Conservation (phyloP, 2,113 vertebrate genomes). For the Leuciscus idus region DNA sequence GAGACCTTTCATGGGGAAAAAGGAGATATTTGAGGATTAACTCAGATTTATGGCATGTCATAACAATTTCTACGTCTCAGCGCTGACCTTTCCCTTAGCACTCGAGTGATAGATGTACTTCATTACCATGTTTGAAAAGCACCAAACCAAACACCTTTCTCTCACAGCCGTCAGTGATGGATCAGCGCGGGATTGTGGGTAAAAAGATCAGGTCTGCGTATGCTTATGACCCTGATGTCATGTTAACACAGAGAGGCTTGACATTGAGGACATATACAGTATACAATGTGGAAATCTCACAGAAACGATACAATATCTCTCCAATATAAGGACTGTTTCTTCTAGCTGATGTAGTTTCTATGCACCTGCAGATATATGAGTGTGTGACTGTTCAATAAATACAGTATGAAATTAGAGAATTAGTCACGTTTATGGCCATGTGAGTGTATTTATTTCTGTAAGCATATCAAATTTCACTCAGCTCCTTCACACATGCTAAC, state of each 20-base stretch:
- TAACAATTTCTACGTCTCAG: constrained; percentile 77
- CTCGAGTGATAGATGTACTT: constrained; percentile 82
- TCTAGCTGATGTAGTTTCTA: neutral
- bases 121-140: constrained; percentile 82
- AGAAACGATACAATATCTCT: neutral
- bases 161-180: constrained; percentile 78
- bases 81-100: constrained; percentile 80
- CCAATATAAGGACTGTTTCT: neutral
- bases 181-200: constrained; percentile 71
- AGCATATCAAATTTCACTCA: neutral
- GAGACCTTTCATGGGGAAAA: constrained; percentile 69
- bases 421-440: neutral
- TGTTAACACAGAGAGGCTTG: constrained; percentile 37
- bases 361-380: neutral
- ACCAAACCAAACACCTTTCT: constrained; percentile 75
- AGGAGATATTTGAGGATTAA: constrained; percentile 82
- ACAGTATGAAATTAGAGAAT: neutral
- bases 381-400: neutral
- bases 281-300: neutral
- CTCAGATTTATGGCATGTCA: constrained; percentile 85
- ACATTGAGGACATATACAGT: neutral
- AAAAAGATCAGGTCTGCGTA: constrained; percentile 57
- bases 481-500: neutral
- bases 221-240: constrained; percentile 55
- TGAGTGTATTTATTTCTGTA: neutral